Base-by-base conservation (phyloP, 2,888 invertebrate genomes). In the Neoascia interrupta region DNA sequence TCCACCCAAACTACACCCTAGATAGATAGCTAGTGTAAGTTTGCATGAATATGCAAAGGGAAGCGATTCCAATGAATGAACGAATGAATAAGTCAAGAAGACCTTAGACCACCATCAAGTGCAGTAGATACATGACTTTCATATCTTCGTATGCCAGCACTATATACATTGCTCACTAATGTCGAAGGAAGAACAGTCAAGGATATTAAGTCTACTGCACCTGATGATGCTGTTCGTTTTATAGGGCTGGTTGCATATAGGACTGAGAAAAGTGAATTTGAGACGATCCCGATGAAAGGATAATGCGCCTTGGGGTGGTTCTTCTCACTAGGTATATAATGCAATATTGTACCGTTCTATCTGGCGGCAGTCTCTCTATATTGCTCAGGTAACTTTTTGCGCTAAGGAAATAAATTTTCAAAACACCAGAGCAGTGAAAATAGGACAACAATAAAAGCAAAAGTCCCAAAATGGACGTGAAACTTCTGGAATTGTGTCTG, bases 251-350 rank as follows among this genome's bases (percentile, higher is more conserved):
- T 31, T n/a, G 5, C n/a, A 5, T 19, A 5, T 18, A 58, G 39
- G 41, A 10, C 19, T n/a, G n/a, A n/a, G n/a, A n/a, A n/a, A n/a
- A n/a, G n/a, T n/a, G n/a, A n/a, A n/a, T n/a, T n/a, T n/a, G n/a
- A n/a, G n/a, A n/a, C n/a, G n/a, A n/a, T n/a, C 49, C 54, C 63
- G 75, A 75, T 75, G 75, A 75, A 70, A 75, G 75, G 56, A 75
- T 70, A 69, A 75, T 75, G 63, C 45, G 49, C 60, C 60, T n/a
- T n/a, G 23, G 41, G n/a, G 68, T 56, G 60, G 54, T 69, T 70
- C 18, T 36, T 49, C n/a, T 43, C 21, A 51, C 60, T n/a, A n/a
- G n/a, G n/a, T 34, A 6, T 26, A 60, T 66, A 47, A 53, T 41
- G n/a, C n/a, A n/a, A n/a, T 56, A 47, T 21, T 61, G 56, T 43